Percentiles rank a stretch among this genome's conserved stretches.
Evolutionary conservation across 1,140 invertebrate genomes (phyloP).

Genomic region (Teleogryllus occipitalis): DNA sequence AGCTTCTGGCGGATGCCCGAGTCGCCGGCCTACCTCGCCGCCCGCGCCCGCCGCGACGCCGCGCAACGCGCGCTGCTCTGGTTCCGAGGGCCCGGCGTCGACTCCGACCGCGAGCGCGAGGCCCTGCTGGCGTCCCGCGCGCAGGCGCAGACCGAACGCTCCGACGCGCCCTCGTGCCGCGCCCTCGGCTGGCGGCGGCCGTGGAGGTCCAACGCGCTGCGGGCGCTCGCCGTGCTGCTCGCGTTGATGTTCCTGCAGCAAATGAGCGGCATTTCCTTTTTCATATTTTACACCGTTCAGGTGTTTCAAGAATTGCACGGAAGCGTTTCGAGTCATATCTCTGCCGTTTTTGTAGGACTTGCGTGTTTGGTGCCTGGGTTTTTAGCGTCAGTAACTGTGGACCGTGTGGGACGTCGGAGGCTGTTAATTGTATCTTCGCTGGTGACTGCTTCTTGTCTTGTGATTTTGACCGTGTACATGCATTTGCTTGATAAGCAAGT

Average conservation of each 20-base stretch:
- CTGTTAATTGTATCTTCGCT: conserved; percentile 60
- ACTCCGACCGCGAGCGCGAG: conserved; percentile 35
- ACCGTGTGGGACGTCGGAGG: conserved; percentile 60
- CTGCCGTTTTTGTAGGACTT: conserved; percentile 68
- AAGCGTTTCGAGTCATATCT: too few relatives aligned
- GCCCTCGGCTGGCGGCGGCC: too few relatives aligned
- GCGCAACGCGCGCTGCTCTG: conserved; percentile 52
- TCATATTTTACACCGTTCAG: too few relatives aligned
- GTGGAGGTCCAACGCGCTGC: too few relatives aligned
- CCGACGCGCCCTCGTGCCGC: too few relatives aligned
- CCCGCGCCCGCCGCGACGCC: conserved; percentile 45
- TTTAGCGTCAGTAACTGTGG: conserved; percentile 62
- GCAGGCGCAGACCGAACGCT: conserved; percentile 26
- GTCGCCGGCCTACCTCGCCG: conserved; percentile 62
- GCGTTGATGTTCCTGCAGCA: too few relatives aligned
- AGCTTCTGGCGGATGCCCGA: conserved; percentile 65
- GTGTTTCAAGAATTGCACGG: too few relatives aligned
- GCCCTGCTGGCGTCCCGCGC: conserved; percentile 35
- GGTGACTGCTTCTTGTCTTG: conserved; percentile 48
- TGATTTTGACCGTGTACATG: conserved; percentile 59
- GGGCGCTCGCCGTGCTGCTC: too few relatives aligned
- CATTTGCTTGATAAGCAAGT: conserved; percentile 47
- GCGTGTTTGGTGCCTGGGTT: conserved; percentile 60
- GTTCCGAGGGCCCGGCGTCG: conserved; percentile 53
- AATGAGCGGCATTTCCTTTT: too few relatives aligned